Evolutionary conservation across 2,888 invertebrate species (phyloP).

Genomic region (Calliopum simillimum): DNA sequence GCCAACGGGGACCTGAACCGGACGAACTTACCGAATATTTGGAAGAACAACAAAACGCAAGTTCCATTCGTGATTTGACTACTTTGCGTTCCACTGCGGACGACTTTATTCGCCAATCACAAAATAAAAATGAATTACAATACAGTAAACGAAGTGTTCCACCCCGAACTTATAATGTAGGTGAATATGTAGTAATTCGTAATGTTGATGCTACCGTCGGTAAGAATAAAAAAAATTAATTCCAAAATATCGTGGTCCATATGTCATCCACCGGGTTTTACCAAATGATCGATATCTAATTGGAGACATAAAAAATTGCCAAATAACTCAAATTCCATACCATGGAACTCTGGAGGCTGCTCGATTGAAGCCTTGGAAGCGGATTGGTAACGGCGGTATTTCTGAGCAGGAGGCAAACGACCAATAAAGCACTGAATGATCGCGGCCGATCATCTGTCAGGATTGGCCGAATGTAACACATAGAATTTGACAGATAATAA

Average conservation of each 20-base stretch:
- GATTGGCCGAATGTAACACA: too few relatives aligned
- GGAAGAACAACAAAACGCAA: conserved; percentile 15
- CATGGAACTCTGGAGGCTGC: too few relatives aligned
- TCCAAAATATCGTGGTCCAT: conserved; percentile 1
- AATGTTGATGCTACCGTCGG: neutral
- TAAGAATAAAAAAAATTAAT: conserved; percentile 1
- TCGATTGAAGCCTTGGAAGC: too few relatives aligned
- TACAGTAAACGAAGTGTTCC: neutral
- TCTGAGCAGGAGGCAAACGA: too few relatives aligned
- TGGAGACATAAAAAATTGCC: conserved; percentile 11
- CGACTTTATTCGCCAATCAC: neutral
- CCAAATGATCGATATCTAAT: conserved; percentile 8
- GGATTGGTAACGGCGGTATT: too few relatives aligned
- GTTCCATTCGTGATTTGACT: too few relatives aligned
- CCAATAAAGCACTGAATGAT: too few relatives aligned
- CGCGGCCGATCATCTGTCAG: too few relatives aligned
- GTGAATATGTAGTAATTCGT: neutral
- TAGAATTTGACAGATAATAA: too few relatives aligned
- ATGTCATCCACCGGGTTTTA: neutral
- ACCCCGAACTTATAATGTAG: neutral
- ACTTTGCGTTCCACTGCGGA: neutral
- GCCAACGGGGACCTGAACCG: conserved; percentile 15
- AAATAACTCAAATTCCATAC: neutral
- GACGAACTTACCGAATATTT: conserved; percentile 27
- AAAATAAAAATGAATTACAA: neutral